Percentiles rank a stretch among this genome's conserved stretches.
phyloP scores from a whole-genome alignment of 2,888 invertebrate genomes.

The Agrochola macilenta region DNA sequence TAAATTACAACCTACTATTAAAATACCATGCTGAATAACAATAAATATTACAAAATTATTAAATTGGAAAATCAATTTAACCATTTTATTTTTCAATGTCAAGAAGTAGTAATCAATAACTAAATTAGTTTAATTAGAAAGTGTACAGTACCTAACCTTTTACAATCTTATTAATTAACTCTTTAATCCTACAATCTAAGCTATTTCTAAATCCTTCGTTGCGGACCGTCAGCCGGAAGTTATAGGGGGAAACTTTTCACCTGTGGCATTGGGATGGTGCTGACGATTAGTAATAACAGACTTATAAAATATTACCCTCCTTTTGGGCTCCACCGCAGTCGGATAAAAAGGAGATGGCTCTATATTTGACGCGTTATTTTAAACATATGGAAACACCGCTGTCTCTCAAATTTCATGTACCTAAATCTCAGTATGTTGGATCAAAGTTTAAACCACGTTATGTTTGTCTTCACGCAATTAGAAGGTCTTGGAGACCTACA shows the following conservation, averaged over 20 bases:
- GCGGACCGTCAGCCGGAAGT: too few species aligned
- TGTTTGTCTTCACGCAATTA: constrained; percentile 39
- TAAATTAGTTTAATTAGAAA: not conserved
- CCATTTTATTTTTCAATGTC: too few species aligned
- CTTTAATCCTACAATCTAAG: not conserved
- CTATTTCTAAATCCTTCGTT: too few species aligned
- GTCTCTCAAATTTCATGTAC: not conserved
- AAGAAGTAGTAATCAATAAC: too few species aligned
- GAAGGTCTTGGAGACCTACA: not conserved
- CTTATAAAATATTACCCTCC: not conserved
- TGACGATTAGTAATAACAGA: not conserved
- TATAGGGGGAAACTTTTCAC: not conserved
- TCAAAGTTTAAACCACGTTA: constrained; percentile 17
- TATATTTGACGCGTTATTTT: not conserved
- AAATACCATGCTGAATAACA: too few species aligned
- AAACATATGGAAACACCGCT: not conserved
- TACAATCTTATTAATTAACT: too few species aligned
- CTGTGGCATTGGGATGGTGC: too few species aligned
- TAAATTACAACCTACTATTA: too few species aligned
- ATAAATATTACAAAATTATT: too few species aligned
- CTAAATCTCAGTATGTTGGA: constrained; percentile 3
- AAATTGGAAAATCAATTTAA: too few species aligned
- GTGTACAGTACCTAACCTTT: too few species aligned
- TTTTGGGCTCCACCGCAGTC: not conserved
- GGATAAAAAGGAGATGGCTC: not conserved